Conservation (phyloP, 2,113 vertebrate genomes). For the Oreochromis tanganicae region DNA sequence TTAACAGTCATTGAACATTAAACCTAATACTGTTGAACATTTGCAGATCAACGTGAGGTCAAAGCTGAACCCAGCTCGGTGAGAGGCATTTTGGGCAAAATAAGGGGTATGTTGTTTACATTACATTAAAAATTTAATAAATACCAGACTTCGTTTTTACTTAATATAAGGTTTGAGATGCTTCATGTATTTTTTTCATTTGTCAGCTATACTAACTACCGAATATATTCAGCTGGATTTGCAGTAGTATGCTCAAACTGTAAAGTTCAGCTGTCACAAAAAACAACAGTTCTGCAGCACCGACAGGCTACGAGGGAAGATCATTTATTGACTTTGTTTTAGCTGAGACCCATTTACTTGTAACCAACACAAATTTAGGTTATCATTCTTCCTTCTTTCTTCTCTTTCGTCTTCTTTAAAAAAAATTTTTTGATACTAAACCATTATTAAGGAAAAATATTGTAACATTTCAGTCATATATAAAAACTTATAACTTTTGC, state of each 20-base stretch:
- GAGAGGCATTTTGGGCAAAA: conserved; percentile 86
- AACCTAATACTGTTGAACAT: not conserved
- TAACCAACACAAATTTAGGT: not conserved
- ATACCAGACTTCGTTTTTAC: not conserved
- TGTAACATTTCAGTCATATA: not conserved
- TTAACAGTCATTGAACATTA: not conserved
- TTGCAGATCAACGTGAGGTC: conserved; percentile 78
- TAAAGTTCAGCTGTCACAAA: not conserved
- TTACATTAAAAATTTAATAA: not conserved
- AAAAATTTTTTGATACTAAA: not conserved
- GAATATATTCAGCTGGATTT: not conserved
- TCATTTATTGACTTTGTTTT: not conserved
- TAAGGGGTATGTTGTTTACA: conserved; percentile 75
- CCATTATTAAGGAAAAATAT: not conserved
- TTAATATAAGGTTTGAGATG: not conserved
- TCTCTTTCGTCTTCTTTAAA: not conserved
- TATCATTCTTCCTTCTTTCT: not conserved
- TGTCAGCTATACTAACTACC: not conserved
- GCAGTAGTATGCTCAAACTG: not conserved
- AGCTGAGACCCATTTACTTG: not conserved
- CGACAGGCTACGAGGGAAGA: not conserved
- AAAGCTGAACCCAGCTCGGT: conserved; percentile 82
- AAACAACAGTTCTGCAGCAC: not conserved
- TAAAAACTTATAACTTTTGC: not conserved
- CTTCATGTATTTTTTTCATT: not conserved